These are phyloP conservation scores for Speoplatyrhinus poulsoni DNA, from an alignment of 2,113 vertebrate genomes.

Conservation along the genomic window DNA sequence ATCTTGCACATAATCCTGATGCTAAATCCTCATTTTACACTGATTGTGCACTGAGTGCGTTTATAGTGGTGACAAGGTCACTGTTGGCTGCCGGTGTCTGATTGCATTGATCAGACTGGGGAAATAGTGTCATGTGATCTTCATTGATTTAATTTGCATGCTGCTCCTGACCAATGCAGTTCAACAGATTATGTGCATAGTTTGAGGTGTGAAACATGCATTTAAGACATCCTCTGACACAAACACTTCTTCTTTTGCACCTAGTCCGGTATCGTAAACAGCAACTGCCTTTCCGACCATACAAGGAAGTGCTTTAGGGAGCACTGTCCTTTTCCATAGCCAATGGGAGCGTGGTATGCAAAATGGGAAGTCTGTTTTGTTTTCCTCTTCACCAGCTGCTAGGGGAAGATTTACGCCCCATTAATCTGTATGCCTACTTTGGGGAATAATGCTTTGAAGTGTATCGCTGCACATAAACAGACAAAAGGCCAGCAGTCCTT, in stretches of 20 bases:
- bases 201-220: constrained; percentile 2
- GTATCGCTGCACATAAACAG: constrained; percentile 42
- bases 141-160: constrained; percentile 8
- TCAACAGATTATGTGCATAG: background rate
- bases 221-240: background rate
- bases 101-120: constrained; percentile 19
- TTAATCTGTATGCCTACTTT: constrained; percentile 41
- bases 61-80: constrained; percentile 16
- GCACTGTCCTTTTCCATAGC: constrained; percentile 15
- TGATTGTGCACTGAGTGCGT: constrained; percentile 18
- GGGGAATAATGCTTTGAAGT: constrained; percentile 51
- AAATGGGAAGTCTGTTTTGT: constrained; percentile 64
- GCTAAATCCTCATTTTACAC: constrained; percentile 2
- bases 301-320: constrained; percentile 60
- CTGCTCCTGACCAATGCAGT: background rate
- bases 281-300: constrained; percentile 49
- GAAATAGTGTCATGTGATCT: constrained; percentile 31
- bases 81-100: constrained; percentile 11
- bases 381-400: constrained; percentile 48
- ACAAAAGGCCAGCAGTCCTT: constrained; percentile 44
- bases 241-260: background rate
- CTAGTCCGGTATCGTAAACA: constrained; percentile 18
- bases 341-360: constrained; percentile 50
- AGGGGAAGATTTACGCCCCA: constrained; percentile 41
- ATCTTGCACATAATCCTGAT: constrained; percentile 22